phyloP scores from a whole-genome alignment of 2,113 vertebrate species.

The Prinia subflava region DNA sequence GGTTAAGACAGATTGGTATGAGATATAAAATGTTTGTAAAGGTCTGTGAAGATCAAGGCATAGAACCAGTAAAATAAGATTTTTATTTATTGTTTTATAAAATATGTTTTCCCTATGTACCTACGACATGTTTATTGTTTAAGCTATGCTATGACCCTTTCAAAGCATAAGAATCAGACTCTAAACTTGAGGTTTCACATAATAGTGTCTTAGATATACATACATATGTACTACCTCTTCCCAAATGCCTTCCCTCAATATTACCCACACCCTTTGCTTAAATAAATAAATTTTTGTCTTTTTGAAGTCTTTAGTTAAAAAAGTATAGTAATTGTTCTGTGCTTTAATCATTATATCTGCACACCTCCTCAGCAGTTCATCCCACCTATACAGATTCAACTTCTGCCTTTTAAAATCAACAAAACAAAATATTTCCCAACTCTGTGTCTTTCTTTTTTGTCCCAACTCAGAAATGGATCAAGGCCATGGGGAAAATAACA shows the following conservation, averaged over 20 bases:
- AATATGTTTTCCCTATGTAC: not conserved
- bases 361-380: not conserved
- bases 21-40: not conserved
- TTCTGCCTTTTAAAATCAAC: not conserved
- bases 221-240: not conserved
- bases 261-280: not conserved
- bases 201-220: not conserved
- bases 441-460: not conserved
- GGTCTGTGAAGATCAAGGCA: not conserved
- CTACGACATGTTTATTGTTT: not conserved
- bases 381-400: not conserved
- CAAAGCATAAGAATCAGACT: not conserved
- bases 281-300: not conserved
- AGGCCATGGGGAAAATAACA: not conserved
- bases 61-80: not conserved
- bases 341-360: not conserved
- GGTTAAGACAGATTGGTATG: not conserved
- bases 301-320: not conserved
- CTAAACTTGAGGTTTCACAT: not conserved
- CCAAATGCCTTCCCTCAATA: not conserved
- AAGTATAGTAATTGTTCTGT: not conserved
- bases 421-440: not conserved
- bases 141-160: not conserved
- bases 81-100: not conserved
- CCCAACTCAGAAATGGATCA: not conserved